phyloP scores from a whole-genome alignment of 1,140 invertebrate species.

The Drosophila triauraria region DNA sequence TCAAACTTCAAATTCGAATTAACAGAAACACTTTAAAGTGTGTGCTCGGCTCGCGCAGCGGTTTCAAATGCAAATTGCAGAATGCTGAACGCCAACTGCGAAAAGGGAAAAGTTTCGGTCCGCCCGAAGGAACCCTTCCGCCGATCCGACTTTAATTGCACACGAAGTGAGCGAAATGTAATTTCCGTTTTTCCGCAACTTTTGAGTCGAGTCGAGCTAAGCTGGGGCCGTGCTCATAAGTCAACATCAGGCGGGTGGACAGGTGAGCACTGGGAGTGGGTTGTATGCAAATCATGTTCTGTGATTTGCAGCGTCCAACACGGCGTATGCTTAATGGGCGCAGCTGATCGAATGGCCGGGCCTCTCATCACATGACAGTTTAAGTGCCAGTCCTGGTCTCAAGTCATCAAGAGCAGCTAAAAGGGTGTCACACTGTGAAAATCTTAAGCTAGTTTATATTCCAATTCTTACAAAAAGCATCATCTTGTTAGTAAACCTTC shows the following conservation, averaged over 20 bases:
- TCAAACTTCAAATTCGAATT: slow-evolving; percentile 84
- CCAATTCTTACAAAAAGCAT: too few species aligned
- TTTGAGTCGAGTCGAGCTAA: slow-evolving; percentile 10
- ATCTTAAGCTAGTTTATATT: too few species aligned
- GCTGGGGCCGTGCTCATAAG: slow-evolving; percentile 38
- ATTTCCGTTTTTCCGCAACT: slow-evolving; percentile 68
- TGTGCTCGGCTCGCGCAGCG: slow-evolving; percentile 42
- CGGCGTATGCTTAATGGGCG: slow-evolving; percentile 71
- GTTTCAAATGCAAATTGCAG: slow-evolving; percentile 46
- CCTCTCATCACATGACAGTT: slow-evolving; percentile 50
- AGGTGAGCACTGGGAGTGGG: slow-evolving; percentile 1
- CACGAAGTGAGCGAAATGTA: slow-evolving; percentile 70
- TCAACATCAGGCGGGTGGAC: slow-evolving; percentile 55
- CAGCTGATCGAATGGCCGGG: slow-evolving; percentile 47
- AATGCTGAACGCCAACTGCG: slow-evolving; percentile 10
- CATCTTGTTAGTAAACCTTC: too few species aligned
- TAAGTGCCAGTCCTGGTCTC: slow-evolving; percentile 57
- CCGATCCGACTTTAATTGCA: slow-evolving; percentile 66
- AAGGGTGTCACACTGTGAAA: background rate
- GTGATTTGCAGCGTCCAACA: slow-evolving; percentile 39
- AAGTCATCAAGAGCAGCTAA: slow-evolving; percentile 49
- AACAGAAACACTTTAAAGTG: slow-evolving; percentile 74
- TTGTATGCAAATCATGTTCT: slow-evolving; percentile 46
- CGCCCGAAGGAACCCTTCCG: background rate
- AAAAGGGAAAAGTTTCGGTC: slow-evolving; percentile 54